These are phyloP conservation scores for Caenorhabditis elegans DNA, from an alignment of 1,140 invertebrate genomes.

Conservation along the genomic window WBcel235 BX284602.5:8046501-8047000, in stretches of 20 bases:
- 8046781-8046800: background rate
- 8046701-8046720: constrained; percentile 30
- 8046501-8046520: constrained; percentile 48
- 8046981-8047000: constrained; percentile 41
- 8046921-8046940: constrained; percentile 42
- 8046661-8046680: constrained; percentile 70
- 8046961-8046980: constrained; percentile 12
- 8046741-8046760: no score
- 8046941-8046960: constrained; percentile 25
- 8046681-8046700: constrained; percentile 44
- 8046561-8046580: background rate
- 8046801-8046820: background rate
- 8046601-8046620: constrained; percentile 25
- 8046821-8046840: background rate
- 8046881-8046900: constrained; percentile 40
- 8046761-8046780: no score
- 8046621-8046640: background rate
- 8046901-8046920: constrained; percentile 29
- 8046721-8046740: background rate
- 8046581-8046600: constrained; percentile 39
- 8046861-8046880: constrained; percentile 31
- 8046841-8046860: constrained; percentile 21
- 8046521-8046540: background rate
- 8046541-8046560: background rate
- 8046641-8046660: background rate